These are phyloP conservation scores for Champsocephalus esox DNA, from an alignment of 2,797 vertebrate species.

Conservation along the genomic window DNA sequence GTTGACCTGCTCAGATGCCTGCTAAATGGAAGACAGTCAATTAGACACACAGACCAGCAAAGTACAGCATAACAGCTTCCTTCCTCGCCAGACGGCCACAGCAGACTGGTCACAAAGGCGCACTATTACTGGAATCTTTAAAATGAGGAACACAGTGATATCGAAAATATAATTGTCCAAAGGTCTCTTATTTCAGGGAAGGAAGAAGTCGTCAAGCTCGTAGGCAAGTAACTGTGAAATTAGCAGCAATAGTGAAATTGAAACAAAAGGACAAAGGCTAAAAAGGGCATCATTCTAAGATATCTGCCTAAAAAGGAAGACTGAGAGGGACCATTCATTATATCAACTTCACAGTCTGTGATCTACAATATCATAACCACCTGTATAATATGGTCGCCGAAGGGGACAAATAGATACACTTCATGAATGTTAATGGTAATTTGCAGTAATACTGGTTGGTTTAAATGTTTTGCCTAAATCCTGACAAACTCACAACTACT, in stretches of 20 bases:
- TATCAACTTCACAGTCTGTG: not conserved
- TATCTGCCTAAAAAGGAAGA: not conserved
- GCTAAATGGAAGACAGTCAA: conserved; percentile 76
- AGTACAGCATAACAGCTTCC: conserved; percentile 50
- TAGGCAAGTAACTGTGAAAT: not conserved
- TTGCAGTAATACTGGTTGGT: not conserved
- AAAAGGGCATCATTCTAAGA: not conserved
- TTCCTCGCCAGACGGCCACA: conserved; percentile 31
- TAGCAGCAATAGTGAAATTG: not conserved
- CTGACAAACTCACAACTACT: not conserved
- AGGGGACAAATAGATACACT: not conserved
- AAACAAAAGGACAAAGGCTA: conserved; percentile 12
- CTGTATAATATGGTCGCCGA: not conserved
- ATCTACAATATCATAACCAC: not conserved
- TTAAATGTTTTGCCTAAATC: not conserved
- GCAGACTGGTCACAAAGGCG: conserved; percentile 31
- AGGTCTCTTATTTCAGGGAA: not conserved
- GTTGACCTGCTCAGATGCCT: conserved; percentile 76
- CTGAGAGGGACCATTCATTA: not conserved
- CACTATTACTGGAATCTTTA: conserved; percentile 28
- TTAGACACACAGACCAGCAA: conserved; percentile 59
- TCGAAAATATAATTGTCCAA: not conserved
- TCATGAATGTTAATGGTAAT: not conserved
- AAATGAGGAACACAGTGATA: conserved; percentile 16
- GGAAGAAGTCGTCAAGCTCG: not conserved